These are phyloP conservation scores for Bombus consobrinus DNA, from an alignment of 1,140 invertebrate genomes.

Conservation along the genomic window DNA sequence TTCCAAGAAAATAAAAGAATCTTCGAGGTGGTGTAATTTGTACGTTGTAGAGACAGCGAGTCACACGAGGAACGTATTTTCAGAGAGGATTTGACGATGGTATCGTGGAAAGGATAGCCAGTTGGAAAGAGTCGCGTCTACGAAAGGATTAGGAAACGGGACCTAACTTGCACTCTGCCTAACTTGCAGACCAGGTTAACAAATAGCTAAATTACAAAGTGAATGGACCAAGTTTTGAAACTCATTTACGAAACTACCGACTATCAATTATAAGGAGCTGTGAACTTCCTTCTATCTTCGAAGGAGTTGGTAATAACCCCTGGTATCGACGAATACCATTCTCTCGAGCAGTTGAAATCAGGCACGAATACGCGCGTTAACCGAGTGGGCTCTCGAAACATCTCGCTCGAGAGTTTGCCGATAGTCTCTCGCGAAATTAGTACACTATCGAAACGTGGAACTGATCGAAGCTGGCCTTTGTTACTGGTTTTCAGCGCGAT, in stretches of 20 bases:
- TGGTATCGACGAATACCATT: neutral
- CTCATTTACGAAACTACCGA: conserved; percentile 32
- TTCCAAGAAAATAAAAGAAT: neutral
- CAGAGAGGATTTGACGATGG: neutral
- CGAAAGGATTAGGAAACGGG: neutral
- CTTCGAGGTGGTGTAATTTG: neutral
- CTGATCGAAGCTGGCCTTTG: neutral
- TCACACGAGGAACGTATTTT: neutral
- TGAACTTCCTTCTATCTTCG: neutral
- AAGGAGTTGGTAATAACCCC: neutral
- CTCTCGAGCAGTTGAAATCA: neutral
- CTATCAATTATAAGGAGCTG: neutral
- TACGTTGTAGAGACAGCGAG: neutral
- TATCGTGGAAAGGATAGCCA: no score
- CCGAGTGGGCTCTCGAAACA: neutral
- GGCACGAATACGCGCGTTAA: neutral
- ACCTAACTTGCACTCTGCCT: no score
- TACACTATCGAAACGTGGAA: neutral
- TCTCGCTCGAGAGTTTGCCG: neutral
- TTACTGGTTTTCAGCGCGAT: neutral
- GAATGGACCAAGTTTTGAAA: conserved; percentile 12
- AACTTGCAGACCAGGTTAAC: neutral
- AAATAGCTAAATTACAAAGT: neutral
- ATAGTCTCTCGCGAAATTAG: neutral
- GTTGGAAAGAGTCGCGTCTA: no score